Base-by-base conservation (phyloP, 2,113 vertebrate genomes). In the Hippocampus zosterae region DNA sequence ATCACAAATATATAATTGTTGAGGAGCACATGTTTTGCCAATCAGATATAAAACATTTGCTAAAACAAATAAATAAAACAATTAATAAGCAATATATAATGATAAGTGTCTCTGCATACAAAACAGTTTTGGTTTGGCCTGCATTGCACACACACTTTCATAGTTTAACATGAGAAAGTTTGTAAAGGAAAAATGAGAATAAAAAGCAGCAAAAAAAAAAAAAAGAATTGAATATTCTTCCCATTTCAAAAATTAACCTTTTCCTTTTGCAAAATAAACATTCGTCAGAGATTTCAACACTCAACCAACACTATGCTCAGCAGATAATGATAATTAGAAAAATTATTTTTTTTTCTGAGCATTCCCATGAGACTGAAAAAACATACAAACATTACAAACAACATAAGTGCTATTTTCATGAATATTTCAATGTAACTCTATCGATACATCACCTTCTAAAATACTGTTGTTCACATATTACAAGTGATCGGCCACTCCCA, bases 41-140 rank as follows among this genome's bases (percentile, higher is more conserved):
- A 77, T 84, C 68, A 77, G 69, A 66, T 74, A 75, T 63, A 11
- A 67, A 75, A 79, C 41, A 82, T 67, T 56, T 73, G 76, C 44
- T 48, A 79, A 78, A 76, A 83, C 76, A 79, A 82, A 80, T 64
- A 75, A 46, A n/a, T 61, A 33, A 72, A 78, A 62, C 65, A 61
- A 83, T 57, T n/a, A 57, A 41, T 68, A 71, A 79, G 63, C 67
- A 78, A 25, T 56, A 57, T 67, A 12, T 74, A 82, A 82, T 64
- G 29, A 81, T 67, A 71, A 71, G 11, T 68, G 55, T 68, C 59
- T 69, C 50, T 65, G 75, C 61, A 69, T 73, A 73, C 52, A 68
- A 74, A 67, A 70, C 73, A 69, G 63, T 76, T 62, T 88, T 91
- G 87, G 88, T 90, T 90, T 84, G 86, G 84, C 84, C 83, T 77